A percentile compares a stretch with the other conserved stretches of the same genome.
These are phyloP conservation scores for Spheniscus humboldti DNA, from an alignment of 2,797 vertebrate genomes.

Conservation along the genomic window DNA sequence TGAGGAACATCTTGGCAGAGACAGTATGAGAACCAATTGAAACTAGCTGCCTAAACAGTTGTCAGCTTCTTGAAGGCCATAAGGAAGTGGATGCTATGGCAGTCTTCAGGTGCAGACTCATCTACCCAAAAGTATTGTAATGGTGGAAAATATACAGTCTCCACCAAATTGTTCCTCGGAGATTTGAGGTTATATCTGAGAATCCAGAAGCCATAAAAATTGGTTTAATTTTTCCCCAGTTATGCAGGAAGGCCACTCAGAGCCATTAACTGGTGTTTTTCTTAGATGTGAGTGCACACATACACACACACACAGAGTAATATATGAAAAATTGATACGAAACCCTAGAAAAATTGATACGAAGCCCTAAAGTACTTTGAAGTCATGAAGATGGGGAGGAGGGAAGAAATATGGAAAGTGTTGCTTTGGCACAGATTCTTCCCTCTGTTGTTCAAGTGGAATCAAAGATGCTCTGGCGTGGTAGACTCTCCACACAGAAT, in stretches of 20 bases:
- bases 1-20: background rate
- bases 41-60: background rate
- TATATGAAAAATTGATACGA: background rate
- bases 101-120: background rate
- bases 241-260: background rate
- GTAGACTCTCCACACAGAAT: background rate
- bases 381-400: background rate
- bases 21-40: background rate
- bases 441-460: background rate
- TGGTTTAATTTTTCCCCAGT: background rate
- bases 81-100: background rate
- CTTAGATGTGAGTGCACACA: accelerated
- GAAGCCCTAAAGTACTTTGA: background rate
- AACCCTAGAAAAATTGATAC: background rate
- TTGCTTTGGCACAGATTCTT: background rate
- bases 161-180: background rate
- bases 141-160: background rate
- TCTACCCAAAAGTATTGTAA: background rate
- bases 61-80: background rate
- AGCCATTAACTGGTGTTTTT: background rate
- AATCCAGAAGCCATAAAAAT: background rate
- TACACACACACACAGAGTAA: background rate
- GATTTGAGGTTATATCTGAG: background rate
- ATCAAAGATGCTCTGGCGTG: background rate
- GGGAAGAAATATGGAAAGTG: background rate